Conservation (phyloP, 2,797 vertebrate species). For the Gouania willdenowi region DNA sequence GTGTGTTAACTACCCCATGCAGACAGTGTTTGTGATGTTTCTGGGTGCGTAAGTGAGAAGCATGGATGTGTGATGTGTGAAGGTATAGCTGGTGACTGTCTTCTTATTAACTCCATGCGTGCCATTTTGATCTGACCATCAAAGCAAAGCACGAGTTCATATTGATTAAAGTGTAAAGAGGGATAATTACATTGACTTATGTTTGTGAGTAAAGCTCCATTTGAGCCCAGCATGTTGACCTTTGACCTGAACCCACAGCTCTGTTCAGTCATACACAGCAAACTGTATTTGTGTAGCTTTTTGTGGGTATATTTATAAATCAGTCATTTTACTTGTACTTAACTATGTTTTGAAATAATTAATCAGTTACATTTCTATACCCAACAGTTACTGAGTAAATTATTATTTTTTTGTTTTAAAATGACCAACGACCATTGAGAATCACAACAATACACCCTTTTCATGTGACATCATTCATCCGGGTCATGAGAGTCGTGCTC, state of each 20-base stretch:
- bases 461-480: too few species aligned
- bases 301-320: too few species aligned
- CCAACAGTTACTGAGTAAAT: too few species aligned
- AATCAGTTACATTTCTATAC: too few species aligned
- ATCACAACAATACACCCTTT: too few species aligned
- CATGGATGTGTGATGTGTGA: conserved; percentile 7
- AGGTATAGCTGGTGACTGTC: conserved; percentile 2
- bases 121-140: conserved; percentile 8
- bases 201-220: conserved; percentile 1
- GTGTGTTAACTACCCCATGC: conserved; percentile 20
- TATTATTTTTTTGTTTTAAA: too few species aligned
- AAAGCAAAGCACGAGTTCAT: conserved; percentile 2
- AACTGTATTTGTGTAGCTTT: too few species aligned
- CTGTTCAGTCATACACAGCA: neutral
- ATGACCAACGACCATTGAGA: too few species aligned
- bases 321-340: too few species aligned
- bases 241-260: conserved; percentile 1
- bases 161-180: conserved; percentile 14
- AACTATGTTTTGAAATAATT: too few species aligned
- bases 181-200: conserved; percentile 19
- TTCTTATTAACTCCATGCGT: conserved; percentile 1
- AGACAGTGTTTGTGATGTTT: neutral
- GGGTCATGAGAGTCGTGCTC: too few species aligned
- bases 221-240: neutral
- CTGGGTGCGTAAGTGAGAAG: neutral